Evolutionary conservation across 2,797 vertebrate species (phyloP), one percentile per base, ranked within the genome.

Genomic region (Coregonus ussuriensis): DNA sequence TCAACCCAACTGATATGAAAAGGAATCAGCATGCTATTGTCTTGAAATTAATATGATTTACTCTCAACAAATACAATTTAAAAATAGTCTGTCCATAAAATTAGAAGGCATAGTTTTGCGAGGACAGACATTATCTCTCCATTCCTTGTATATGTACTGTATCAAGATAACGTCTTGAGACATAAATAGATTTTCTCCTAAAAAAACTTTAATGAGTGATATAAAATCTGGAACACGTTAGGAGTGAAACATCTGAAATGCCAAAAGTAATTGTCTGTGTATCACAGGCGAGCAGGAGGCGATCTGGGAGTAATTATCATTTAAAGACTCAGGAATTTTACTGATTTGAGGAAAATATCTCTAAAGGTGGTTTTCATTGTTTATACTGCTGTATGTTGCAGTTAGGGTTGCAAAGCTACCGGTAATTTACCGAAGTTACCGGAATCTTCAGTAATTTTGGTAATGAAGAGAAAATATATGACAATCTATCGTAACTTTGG

Each of bases 261-360:
- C 74, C 54, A 56, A 59, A 52, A 33, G 54, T 51, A 62, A 33
- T 62, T 18, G 25, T 72, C 62, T 65, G 67, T 53, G 35, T 74
- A 37, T 73, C 67, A 52, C 16, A 15, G 18, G 68, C n/a, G 52
- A 54, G 53, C 21, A 18, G 47, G 15, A 63, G 47, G 25, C 13
- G 33, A 71, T 59, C 81, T 79, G 77, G 65, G 37, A 82, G 71
- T 73, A 71, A 74, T 82, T 74, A 74, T 73, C 47, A 71, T 82
- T 82, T 69, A 68, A 35, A 15, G 35, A 75, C 53, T 62, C 54
- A 67, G 63, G 75, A 70, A 77, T 77, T 77, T 71, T 73, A 25
- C 69, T 63, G 74, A 78, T 76, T 70, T 76, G 52, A 76, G 51
- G 67, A 67, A 65, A 74, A 74, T 21, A 21, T 65, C 70, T 73